Percentiles rank a stretch among this genome's conserved stretches.
Conservation (phyloP, 2,888 invertebrate species). For the Rhaphigaster nebulosa region DNA sequence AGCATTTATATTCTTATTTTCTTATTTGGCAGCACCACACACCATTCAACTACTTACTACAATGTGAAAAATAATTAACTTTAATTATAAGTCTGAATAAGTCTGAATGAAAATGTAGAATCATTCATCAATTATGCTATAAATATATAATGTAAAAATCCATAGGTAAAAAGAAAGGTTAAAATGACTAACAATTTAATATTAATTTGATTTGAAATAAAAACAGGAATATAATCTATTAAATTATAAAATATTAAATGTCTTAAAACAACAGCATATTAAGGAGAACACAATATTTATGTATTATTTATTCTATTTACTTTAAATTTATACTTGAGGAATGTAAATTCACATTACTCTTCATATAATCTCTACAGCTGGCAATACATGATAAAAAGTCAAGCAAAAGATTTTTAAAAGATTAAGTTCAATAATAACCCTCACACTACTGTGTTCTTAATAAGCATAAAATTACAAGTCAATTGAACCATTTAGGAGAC, state of each 20-base stretch:
- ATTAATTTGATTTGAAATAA: neutral
- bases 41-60: conserved; percentile 28
- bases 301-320: neutral
- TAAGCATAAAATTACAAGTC: conserved; percentile 23
- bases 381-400: neutral
- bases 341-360: neutral
- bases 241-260: neutral
- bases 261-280: neutral
- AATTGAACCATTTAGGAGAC: conserved; percentile 26
- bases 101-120: neutral
- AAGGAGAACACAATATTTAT: neutral
- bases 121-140: neutral
- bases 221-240: neutral
- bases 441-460: neutral
- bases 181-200: neutral
- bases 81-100: no score
- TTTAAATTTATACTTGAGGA: no score
- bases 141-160: neutral
- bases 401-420: neutral
- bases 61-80: neutral
- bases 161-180: neutral
- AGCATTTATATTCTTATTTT: neutral
- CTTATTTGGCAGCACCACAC: neutral
- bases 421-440: neutral
- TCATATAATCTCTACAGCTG: neutral